Conservation (phyloP, 2,888 invertebrate species). For the Tiliacea aurago region DNA sequence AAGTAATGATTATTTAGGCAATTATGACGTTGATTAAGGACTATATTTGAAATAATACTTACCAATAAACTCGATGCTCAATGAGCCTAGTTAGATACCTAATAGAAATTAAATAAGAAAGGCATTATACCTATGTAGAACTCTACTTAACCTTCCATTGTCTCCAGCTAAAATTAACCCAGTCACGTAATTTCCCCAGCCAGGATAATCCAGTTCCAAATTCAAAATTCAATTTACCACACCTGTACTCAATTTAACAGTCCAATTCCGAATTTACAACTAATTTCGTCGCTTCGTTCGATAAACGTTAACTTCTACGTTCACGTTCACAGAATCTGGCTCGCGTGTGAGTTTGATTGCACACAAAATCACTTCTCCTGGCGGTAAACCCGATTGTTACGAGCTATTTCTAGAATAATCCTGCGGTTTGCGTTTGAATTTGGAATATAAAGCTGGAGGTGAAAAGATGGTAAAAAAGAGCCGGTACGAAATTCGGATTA, state of each 20-base stretch:
- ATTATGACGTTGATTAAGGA: neutral
- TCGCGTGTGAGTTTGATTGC: slow-evolving; percentile 69
- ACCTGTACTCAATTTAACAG: slow-evolving; percentile 65
- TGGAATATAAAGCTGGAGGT: slow-evolving; percentile 30
- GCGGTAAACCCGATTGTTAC: slow-evolving; percentile 74
- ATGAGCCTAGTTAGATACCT: neutral
- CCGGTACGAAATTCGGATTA: neutral
- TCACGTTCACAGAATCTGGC: slow-evolving; percentile 66
- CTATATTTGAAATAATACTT: neutral
- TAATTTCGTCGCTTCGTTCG: slow-evolving; percentile 73
- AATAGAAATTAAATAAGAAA: neutral
- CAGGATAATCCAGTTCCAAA: slow-evolving; percentile 46
- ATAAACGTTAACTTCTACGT: slow-evolving; percentile 75
- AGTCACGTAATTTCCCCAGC: slow-evolving; percentile 44
- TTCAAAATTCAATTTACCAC: slow-evolving; percentile 63
- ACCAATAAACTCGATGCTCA: neutral
- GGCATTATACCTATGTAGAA: neutral
- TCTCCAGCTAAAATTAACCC: slow-evolving; percentile 11
- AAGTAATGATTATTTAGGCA: neutral
- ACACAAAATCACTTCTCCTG: slow-evolving; percentile 70
- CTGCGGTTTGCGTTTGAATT: slow-evolving; percentile 59
- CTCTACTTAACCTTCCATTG: slow-evolving; percentile 15
- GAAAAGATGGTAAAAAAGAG: neutral
- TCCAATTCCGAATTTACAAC: slow-evolving; percentile 69
- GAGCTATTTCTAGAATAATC: slow-evolving; percentile 66